Percentiles rank a stretch among this genome's conserved stretches.
These are phyloP conservation scores for Caradrina clavipalpis DNA, from an alignment of 2,888 invertebrate species.

Conservation along the genomic window DNA sequence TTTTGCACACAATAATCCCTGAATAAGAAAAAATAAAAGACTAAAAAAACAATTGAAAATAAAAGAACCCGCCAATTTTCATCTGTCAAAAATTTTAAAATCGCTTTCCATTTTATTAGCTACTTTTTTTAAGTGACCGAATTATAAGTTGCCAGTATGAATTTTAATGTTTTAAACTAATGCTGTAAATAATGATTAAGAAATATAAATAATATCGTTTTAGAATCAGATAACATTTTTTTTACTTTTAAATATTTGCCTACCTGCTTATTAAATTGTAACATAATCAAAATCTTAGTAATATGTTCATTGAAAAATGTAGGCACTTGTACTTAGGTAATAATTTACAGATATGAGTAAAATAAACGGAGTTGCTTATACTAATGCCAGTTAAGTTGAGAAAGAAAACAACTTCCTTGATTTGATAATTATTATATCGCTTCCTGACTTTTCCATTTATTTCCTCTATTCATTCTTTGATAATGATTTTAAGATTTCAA, in stretches of 20 bases:
- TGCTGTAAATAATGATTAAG: no score
- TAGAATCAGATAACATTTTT: no score
- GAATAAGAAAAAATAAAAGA: background rate
- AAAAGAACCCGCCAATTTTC: constrained; percentile 5
- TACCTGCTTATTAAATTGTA: constrained; percentile 11
- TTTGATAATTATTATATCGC: constrained; percentile 29
- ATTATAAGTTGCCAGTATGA: background rate
- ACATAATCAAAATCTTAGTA: constrained; percentile 31
- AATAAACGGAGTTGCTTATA: background rate
- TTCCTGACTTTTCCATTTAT: constrained; percentile 46
- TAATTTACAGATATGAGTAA: background rate
- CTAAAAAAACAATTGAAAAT: constrained; percentile 24
- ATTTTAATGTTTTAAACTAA: no score
- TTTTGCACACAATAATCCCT: background rate
- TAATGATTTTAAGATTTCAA: constrained; percentile 27
- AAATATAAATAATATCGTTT: no score
- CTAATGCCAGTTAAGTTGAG: background rate
- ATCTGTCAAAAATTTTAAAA: constrained; percentile 18
- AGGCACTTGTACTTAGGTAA: no score
- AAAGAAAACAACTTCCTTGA: constrained; percentile 31
- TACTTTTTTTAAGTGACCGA: background rate
- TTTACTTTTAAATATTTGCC: background rate
- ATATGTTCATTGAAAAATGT: background rate
- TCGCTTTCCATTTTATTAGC: constrained; percentile 3
- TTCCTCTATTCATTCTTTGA: constrained; percentile 47